Base-by-base conservation (phyloP, 2,113 vertebrate genomes). In the human region DNA sequence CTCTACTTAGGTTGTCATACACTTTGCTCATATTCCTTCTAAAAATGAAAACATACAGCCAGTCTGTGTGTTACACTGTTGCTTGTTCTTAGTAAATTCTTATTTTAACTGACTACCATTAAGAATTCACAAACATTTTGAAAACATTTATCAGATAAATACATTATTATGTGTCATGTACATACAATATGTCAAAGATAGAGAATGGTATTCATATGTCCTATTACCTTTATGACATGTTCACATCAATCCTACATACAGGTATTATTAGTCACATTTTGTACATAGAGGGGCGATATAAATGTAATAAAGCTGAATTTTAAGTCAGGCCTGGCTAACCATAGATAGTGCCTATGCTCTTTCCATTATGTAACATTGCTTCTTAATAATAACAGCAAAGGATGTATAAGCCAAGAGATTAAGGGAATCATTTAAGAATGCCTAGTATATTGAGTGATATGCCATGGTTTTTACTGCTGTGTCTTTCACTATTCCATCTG, bases 381-480 rank as follows among this genome's bases (percentile, higher is more conserved):
- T 86, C 73, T 48, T 83, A 48, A 61, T 90, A 89, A 94, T 85
- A 40, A 55, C 32, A 89, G 57, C 10, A 91, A 96, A 79, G 75
- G 14, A 22, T 95, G 16, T 50, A 35, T 79, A 38, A 64, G 27
- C 32, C 50, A 72, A 85, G 35, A n/a, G 10, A 73, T 79, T 64
- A 91, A 84, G 32, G 35, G n/a, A 35, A 72, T 83, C 50, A 32
- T 61, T 82, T 79, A 97, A 86, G 52, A 88, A 90, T 61, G 5
- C 6, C 68, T n/a, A 27, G 6, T 61, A 89, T 89, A 84, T 43
- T 92, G 16, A 81, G 4, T 86, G 59, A 6, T 88, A 83, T 61
- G 12, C 27, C 76, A 72, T 82, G 18, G 13, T 78, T 95, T 40
- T 68, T 76, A 35, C 57, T 57, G n/a, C 30, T 83, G 0, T 89